Percentiles rank a stretch among this genome's conserved stretches.
phyloP scores from a whole-genome alignment of 2,888 invertebrate genomes.

The Steinernema hermaphroditum region DNA sequence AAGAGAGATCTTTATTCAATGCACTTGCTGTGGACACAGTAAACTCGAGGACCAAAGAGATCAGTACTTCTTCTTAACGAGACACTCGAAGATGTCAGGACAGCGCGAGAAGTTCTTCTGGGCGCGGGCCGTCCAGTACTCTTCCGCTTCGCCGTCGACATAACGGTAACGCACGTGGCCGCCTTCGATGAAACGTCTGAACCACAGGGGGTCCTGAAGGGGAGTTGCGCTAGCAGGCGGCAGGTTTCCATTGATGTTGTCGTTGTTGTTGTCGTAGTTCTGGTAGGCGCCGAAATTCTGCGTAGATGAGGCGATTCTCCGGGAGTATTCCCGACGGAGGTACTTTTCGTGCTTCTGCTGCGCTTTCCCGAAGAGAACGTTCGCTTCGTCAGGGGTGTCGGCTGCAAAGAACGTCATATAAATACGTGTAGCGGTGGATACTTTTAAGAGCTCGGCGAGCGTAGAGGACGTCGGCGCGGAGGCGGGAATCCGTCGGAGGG shows the following conservation, averaged over 20 bases:
- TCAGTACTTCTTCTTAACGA: slow-evolving; percentile 15
- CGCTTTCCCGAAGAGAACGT: background rate
- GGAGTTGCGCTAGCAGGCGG: background rate
- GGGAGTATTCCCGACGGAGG: background rate
- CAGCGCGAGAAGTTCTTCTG: background rate
- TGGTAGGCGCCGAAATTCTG: background rate
- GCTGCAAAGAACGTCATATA: background rate
- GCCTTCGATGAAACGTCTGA: slow-evolving; percentile 13
- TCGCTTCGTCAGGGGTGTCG: background rate
- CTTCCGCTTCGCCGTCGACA: background rate
- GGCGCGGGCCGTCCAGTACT: slow-evolving; percentile 4
- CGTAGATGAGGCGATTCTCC: background rate
- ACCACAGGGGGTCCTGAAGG: background rate
- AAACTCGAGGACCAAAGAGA: no score
- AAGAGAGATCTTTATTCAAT: no score
- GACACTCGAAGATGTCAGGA: background rate
- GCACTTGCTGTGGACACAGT: no score
- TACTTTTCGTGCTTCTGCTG: slow-evolving; percentile 13
- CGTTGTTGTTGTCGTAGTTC: background rate
- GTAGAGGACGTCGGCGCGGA: background rate
- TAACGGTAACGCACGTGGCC: slow-evolving; percentile 13
- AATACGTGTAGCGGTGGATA: background rate
- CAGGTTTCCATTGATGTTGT: background rate
- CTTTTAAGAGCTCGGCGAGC: background rate
- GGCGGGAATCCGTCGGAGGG: slow-evolving; percentile 15